phyloP scores from a whole-genome alignment of 1,140 invertebrate species.

The Cotesia typhae region DNA sequence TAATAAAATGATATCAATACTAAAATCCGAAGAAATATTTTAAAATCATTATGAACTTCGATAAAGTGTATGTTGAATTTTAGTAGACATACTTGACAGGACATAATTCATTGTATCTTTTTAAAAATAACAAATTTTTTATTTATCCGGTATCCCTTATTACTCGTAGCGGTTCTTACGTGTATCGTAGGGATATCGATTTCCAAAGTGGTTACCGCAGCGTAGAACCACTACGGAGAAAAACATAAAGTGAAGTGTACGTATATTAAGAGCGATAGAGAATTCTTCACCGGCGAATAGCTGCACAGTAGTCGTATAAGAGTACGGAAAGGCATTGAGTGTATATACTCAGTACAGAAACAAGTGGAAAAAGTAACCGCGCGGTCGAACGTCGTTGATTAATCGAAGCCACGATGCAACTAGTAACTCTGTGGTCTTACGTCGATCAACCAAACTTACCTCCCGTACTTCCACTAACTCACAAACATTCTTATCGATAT shows the following conservation, averaged over 20 bases:
- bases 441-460: slow-evolving; percentile 24
- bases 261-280: not conserved
- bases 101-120: too few species aligned
- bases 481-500: slow-evolving; percentile 1
- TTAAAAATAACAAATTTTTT: too few species aligned
- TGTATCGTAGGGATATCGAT: slow-evolving; percentile 8
- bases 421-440: slow-evolving; percentile 10
- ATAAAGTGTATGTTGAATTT: too few species aligned
- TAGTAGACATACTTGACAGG: too few species aligned
- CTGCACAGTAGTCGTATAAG: too few species aligned
- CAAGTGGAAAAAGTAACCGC: slow-evolving; percentile 17
- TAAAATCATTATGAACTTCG: not conserved
- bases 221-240: not conserved
- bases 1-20: too few species aligned
- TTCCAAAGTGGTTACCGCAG: slow-evolving; percentile 3
- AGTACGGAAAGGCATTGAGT: too few species aligned
- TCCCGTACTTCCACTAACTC: slow-evolving; percentile 40
- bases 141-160: not conserved
- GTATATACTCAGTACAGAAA: not conserved
- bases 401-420: slow-evolving; percentile 14
- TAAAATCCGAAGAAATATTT: not conserved
- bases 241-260: not conserved
- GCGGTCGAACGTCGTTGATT: slow-evolving; percentile 11
- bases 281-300: not conserved
- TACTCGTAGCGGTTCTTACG: not conserved